Evolutionary conservation across 2,888 invertebrate genomes (phyloP), one percentile per base, ranked within the genome.

Genomic region (Amiota minor): DNA sequence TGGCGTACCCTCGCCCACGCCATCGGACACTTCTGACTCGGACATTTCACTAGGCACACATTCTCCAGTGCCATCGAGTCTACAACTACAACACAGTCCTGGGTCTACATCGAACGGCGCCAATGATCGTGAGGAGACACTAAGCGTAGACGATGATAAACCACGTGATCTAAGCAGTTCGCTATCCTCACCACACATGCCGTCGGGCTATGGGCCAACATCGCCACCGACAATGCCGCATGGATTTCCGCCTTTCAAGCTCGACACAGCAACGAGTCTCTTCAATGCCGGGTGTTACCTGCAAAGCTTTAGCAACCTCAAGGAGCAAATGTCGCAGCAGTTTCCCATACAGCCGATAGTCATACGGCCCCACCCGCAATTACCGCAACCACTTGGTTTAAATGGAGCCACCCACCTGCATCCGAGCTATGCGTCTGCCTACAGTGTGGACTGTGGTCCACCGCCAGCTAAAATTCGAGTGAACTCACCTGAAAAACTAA

Each of bases 1-100:
- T 56, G 88, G 88, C 14, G 88, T 84, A 1, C 86, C 88, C 14
- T 90, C 90, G 23, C 90, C 90, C 3, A 87, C 88, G 47, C 89
- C 89, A 56, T 89, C 90, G 67, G 90, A 90, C 68, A 89, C 89
- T 68, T 89, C 89, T 23, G 90, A 90, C 72, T 90, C 90, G 76
- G 90, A 90, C 77, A 90, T 90, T 77, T 90, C 90, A 12, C 78
- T 90, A 72, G 90, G 90, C 55, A 90, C 90, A 10, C 90, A 90
- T 76, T 90, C 90, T 56, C 90, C 90, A 10, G 90, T 90, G 77
- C 90, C 90, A 72, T 89, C 88, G 78, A 89, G 89, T 76, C 78
- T 90, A 73, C 90, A 89, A 72, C 80, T 89, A 71, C 90, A 90
- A 78, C 89, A 90, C 73, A 90, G 90, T 81, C 90, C 90, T 2